phyloP scores from a whole-genome alignment of 2,888 invertebrate genomes.

The Cheilosia vulpina region DNA sequence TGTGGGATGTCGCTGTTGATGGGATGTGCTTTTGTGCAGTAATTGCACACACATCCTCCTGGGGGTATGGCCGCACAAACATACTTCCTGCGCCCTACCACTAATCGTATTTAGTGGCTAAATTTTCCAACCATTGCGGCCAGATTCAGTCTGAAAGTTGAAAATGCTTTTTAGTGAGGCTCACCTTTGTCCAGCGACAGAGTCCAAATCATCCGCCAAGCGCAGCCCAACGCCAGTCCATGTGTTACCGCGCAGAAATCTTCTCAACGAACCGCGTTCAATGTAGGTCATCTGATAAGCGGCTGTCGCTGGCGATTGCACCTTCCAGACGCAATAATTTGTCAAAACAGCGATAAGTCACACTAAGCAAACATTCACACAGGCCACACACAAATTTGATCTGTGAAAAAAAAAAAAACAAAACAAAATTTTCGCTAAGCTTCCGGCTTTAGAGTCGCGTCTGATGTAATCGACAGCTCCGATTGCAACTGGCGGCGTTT shows the following conservation, averaged over 20 bases:
- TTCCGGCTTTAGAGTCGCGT: constrained; percentile 49
- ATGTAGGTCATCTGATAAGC: constrained; percentile 52
- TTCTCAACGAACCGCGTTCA: constrained; percentile 10
- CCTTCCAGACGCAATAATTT: constrained; percentile 4
- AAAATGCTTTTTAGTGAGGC: neutral
- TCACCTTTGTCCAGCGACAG: neutral
- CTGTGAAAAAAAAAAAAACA: constrained; percentile 6
- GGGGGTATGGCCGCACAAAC: no score
- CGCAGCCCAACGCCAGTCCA: neutral
- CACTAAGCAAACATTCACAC: neutral
- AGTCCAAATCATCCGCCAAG: neutral
- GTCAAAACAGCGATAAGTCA: constrained; percentile 10
- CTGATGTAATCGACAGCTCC: constrained; percentile 61
- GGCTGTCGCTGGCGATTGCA: neutral
- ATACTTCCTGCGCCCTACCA: no score
- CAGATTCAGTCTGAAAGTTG: no score
- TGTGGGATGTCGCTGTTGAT: neutral
- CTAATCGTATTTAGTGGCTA: no score
- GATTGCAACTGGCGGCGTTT: constrained; percentile 60
- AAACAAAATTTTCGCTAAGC: constrained; percentile 33
- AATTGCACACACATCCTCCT: neutral
- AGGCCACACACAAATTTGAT: no score
- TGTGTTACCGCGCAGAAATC: neutral
- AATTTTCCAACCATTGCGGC: no score
- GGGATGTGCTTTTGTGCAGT: neutral